These are phyloP conservation scores for Mythimna lalbum DNA, from an alignment of 2,888 invertebrate species.

Conservation along the genomic window DNA sequence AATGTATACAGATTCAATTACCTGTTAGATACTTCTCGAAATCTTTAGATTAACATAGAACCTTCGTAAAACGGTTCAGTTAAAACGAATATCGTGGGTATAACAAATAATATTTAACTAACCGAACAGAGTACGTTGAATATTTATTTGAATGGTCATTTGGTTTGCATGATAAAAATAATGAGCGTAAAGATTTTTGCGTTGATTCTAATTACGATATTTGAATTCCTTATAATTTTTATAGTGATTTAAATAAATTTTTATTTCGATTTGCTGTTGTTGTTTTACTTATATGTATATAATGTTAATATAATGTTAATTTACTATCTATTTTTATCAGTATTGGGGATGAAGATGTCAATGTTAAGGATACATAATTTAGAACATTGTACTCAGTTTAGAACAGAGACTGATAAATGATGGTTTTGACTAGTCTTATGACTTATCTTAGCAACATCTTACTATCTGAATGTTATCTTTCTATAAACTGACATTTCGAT, in stretches of 20 bases:
- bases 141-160: conserved; percentile 23
- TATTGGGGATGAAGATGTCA: background rate
- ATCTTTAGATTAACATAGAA: conserved; percentile 38
- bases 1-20: conserved; percentile 27
- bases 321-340: background rate
- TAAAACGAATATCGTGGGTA: conserved; percentile 24
- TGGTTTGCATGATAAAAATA: conserved; percentile 21
- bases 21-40: conserved; percentile 13
- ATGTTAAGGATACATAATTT: background rate
- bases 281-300: too few species aligned
- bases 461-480: background rate
- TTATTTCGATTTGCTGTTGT: background rate
- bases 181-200: conserved; percentile 12
- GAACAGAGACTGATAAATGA: background rate
- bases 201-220: background rate
- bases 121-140: conserved; percentile 1
- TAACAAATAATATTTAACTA: background rate
- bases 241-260: background rate
- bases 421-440: conserved; percentile 7
- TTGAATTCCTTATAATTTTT: background rate
- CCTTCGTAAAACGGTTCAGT: conserved; percentile 36
- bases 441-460: background rate
- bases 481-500: background rate
- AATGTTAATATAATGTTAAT: too few species aligned
- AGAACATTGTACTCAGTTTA: background rate